These are phyloP conservation scores for Cottoperca gobio DNA, from an alignment of 2,797 vertebrate species.

Conservation along the genomic window DNA sequence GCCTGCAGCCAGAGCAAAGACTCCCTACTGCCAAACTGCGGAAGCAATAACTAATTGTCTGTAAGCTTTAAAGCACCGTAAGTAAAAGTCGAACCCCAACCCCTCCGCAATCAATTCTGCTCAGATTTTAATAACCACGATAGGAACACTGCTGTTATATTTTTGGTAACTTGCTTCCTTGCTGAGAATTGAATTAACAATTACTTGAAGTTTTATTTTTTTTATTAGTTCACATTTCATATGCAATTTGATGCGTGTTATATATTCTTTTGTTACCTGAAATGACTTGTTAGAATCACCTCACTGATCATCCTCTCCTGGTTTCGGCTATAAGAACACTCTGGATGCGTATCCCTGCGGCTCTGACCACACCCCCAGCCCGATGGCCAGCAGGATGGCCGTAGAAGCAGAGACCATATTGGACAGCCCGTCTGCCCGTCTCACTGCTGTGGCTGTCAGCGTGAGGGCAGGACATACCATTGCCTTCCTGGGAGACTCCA, in stretches of 20 bases:
- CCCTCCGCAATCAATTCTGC: constrained; percentile 33
- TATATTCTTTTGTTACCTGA: neutral
- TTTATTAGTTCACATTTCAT: constrained; percentile 2
- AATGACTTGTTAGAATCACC: neutral
- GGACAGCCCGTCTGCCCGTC: constrained; percentile 89
- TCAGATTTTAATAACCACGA: constrained; percentile 26
- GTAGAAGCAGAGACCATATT: constrained; percentile 89
- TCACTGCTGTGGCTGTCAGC: constrained; percentile 93
- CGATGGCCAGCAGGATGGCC: constrained; percentile 92
- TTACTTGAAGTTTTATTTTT: constrained; percentile 6
- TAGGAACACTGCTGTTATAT: constrained; percentile 18
- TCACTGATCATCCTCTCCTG: neutral
- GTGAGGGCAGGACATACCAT: constrained; percentile 90
- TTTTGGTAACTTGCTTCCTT: constrained; percentile 21
- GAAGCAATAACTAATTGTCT: constrained; percentile 54
- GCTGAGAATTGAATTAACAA: constrained; percentile 5
- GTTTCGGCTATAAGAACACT: constrained; percentile 86
- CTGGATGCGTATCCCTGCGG: constrained; percentile 95
- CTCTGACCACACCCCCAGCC: constrained; percentile 98
- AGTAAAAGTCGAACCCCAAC: constrained; percentile 23
- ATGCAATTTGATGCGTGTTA: neutral
- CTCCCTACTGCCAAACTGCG: constrained; percentile 31
- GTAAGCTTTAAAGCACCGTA: constrained; percentile 41
- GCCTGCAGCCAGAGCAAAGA: constrained; percentile 37
- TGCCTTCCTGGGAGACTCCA: constrained; percentile 94